Conservation (phyloP, 2,797 vertebrate species). For the Danio jaintianensis region DNA sequence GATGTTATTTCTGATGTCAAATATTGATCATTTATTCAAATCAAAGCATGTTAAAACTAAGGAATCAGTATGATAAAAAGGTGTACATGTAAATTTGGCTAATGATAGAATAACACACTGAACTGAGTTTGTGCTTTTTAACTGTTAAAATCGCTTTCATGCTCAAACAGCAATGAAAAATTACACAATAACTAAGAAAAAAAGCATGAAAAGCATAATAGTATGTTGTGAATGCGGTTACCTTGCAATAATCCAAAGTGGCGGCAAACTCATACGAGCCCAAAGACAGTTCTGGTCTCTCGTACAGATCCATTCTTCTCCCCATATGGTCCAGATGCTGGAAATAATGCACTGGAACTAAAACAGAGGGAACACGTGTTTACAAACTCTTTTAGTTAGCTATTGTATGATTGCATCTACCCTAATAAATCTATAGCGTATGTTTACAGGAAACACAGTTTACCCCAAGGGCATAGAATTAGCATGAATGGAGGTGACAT, state of each 20-base stretch:
- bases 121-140: no score
- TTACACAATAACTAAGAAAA: no score
- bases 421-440: slow-evolving; percentile 38
- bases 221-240: slow-evolving; percentile 63
- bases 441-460: slow-evolving; percentile 10
- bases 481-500: no score
- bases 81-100: no score
- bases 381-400: slow-evolving; percentile 19
- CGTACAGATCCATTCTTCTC: slow-evolving; percentile 87
- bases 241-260: slow-evolving; percentile 94
- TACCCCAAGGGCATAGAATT: not conserved
- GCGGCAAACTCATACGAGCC: slow-evolving; percentile 94
- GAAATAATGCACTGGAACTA: slow-evolving; percentile 92
- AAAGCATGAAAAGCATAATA: not conserved
- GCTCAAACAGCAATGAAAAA: no score
- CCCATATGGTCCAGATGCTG: slow-evolving; percentile 97
- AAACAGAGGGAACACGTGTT: slow-evolving; percentile 45
- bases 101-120: no score
- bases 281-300: slow-evolving; percentile 92
- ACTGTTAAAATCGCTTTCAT: no score
- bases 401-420: not conserved
- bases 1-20: no score
- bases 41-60: no score
- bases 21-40: no score
- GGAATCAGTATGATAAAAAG: no score